Conservation (phyloP, 2,888 invertebrate genomes). For the Theodoxus fluviatilis region DNA sequence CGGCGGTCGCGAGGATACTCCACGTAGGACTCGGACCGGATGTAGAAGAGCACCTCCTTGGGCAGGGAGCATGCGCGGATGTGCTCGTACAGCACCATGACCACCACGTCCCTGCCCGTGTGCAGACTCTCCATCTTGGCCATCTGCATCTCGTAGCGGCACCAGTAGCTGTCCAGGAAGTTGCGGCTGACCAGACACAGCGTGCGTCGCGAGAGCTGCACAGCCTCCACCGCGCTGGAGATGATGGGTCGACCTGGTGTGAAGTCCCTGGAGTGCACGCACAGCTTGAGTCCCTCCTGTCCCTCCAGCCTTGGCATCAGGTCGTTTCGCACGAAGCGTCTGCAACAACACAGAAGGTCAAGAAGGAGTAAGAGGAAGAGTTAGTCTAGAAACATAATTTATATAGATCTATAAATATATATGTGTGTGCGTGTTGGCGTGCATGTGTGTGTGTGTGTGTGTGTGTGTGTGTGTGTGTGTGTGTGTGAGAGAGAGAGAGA, state of each 20-base stretch:
- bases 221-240: conserved; percentile 25
- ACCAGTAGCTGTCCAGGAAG: not conserved
- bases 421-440: too few species aligned
- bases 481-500: too few species aligned
- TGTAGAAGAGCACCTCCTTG: conserved; percentile 25
- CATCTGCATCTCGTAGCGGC: conserved; percentile 21
- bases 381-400: too few species aligned
- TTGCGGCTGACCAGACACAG: conserved; percentile 9
- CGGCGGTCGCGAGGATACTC: conserved; percentile 20
- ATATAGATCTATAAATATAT: too few species aligned
- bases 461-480: too few species aligned
- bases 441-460: too few species aligned
- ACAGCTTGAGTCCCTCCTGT: conserved; percentile 10
- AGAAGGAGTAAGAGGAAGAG: too few species aligned
- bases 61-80: conserved; percentile 24
- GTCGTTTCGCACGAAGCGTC: conserved; percentile 20
- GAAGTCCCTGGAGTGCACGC: conserved; percentile 27
- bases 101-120: conserved; percentile 27
- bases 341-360: too few species aligned
- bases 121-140: conserved; percentile 29
- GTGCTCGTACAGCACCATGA: conserved; percentile 30
- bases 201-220: conserved; percentile 26
- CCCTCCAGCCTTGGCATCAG: conserved; percentile 22
- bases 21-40: conserved; percentile 28
- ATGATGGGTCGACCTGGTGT: conserved; percentile 23